phyloP scores from a whole-genome alignment of 92 coral and sea anemone species.

The Micromussa lordhowensis region DNA sequence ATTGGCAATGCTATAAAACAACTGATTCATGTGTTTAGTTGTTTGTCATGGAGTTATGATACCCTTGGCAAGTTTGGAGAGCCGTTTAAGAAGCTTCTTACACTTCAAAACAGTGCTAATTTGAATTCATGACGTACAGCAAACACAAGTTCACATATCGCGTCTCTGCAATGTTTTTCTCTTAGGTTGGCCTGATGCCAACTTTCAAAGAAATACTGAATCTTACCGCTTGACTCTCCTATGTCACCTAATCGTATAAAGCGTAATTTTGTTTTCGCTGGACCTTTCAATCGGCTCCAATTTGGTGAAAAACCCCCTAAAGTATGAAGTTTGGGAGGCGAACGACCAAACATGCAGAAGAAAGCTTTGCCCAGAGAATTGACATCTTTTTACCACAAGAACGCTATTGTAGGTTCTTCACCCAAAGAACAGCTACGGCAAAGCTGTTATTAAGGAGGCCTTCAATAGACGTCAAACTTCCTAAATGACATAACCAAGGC shows the following conservation, averaged over 20 bases:
- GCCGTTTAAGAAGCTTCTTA: no score
- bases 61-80: no score
- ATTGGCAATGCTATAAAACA: no score
- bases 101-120: not conserved
- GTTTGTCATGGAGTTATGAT: no score
- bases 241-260: not conserved
- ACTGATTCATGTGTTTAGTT: no score
- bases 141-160: not conserved
- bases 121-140: not conserved
- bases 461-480: not conserved
- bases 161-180: not conserved
- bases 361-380: not conserved
- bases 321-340: not conserved
- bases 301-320: not conserved
- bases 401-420: not conserved
- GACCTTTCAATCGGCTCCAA: not conserved
- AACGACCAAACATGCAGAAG: not conserved
- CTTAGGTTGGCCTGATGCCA: not conserved
- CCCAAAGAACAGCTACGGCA: not conserved
- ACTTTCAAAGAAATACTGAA: not conserved
- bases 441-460: not conserved
- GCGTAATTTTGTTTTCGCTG: not conserved
- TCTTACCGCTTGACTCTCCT: not conserved
- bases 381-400: not conserved
- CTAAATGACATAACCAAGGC: no score